phyloP scores from a whole-genome alignment of 2,888 invertebrate genomes.

The Trachelus stipa region DNA sequence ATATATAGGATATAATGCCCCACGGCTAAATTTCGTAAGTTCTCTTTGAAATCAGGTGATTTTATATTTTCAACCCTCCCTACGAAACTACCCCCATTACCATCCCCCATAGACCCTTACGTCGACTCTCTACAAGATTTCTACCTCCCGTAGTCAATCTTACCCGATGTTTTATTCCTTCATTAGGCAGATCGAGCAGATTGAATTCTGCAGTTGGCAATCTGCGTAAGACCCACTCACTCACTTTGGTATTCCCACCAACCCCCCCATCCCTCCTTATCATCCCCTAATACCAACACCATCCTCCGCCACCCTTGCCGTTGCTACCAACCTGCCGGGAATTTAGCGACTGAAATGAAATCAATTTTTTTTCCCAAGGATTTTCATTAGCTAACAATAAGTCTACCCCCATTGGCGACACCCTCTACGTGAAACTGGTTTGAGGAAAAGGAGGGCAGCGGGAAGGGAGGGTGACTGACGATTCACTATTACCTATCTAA shows the following conservation, averaged over 20 bases:
- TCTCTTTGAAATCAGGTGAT: neutral
- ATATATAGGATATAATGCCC: neutral
- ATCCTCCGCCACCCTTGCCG: slow-evolving; percentile 17
- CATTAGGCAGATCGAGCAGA: slow-evolving; percentile 59
- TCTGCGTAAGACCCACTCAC: slow-evolving; percentile 19
- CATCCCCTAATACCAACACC: slow-evolving; percentile 14
- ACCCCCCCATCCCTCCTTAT: neutral
- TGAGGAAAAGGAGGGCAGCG: slow-evolving; percentile 23
- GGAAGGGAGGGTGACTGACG: neutral
- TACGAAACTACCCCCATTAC: neutral
- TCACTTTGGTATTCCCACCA: slow-evolving; percentile 17
- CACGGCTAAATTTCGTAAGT: neutral
- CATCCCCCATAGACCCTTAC: too few relatives aligned
- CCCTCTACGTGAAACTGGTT: slow-evolving; percentile 1
- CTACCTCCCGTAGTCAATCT: neutral
- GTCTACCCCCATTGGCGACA: neutral
- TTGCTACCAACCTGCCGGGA: neutral
- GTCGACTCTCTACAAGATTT: neutral
- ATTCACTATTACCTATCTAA: slow-evolving; percentile 15
- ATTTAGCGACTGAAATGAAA: slow-evolving; percentile 15
- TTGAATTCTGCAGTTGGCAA: slow-evolving; percentile 49
- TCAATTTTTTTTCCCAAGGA: slow-evolving; percentile 37
- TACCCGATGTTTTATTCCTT: slow-evolving; percentile 52
- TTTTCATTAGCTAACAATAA: slow-evolving; percentile 34
- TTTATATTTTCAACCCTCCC: neutral